Base-by-base conservation (phyloP, 1,140 invertebrate species). In the Macrobrachium rosenbergii region DNA sequence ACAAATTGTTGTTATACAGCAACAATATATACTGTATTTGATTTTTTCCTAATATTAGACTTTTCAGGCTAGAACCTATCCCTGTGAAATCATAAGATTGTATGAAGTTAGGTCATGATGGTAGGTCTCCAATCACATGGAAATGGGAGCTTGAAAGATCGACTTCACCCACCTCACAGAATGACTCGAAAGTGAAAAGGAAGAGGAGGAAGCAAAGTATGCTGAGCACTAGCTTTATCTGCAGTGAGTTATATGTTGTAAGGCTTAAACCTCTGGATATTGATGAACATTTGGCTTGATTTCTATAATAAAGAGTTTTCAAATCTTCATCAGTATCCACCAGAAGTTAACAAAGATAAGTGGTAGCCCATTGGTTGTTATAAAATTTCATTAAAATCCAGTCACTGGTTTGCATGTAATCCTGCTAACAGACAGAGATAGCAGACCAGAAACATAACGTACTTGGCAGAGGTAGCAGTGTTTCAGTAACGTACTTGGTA, bases 151-250 rank as follows among this genome's bases (percentile, higher is more conserved):
- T 81, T 19, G 85, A 78, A 7, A 80, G 85, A 80, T n/a, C 85
- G 85, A 17, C 67, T n/a, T n/a, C 58, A 14, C 85, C 79, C 1
- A 87, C 85, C 0, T 87, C 85, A 12, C 85, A 87, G 28, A 81
- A 77, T 76, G 85, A 87, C 23, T 87, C 85, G 17, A 82, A n/a
- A 87, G 85, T 82, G 78, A 82, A 45, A 87, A 81, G 72, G 85
- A 87, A 19, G 78, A 87, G 69, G 78, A 82, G 28, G 43, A 81
- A 59, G 45, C 82, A 23, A 72, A 83, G 37, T 76, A 83, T 63
- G 69, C 21, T 64, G 81, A 72, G 28, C 16, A 16, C 5, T 37
- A 8, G 5, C 10, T 17, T 23, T 43, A 21, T 19, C 0, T 5
- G 5, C 43, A 28, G 8, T 28, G 21, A 43, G 19, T 76, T 37